Conservation (phyloP, 2,113 vertebrate genomes). For the Girardinichthys multiradiatus region DNA sequence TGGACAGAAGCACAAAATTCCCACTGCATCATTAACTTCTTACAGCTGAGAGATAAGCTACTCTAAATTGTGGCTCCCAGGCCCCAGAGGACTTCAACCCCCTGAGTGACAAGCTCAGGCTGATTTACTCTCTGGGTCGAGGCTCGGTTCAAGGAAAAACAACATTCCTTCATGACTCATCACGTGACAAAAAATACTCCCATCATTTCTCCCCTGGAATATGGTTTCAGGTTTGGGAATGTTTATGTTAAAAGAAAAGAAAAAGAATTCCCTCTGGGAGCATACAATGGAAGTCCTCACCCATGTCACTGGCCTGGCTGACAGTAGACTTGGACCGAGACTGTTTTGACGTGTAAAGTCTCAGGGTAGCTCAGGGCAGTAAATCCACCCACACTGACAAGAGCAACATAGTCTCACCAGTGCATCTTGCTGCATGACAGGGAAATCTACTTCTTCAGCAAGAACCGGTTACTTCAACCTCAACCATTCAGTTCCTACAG, state of each 20-base stretch:
- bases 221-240: constrained; percentile 59
- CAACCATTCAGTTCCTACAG: background rate
- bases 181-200: constrained; percentile 40
- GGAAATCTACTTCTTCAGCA: constrained; percentile 8
- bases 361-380: background rate
- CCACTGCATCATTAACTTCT: constrained; percentile 50
- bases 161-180: constrained; percentile 62
- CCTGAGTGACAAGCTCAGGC: constrained; percentile 54
- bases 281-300: background rate
- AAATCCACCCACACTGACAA: constrained; percentile 36
- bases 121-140: constrained; percentile 58
- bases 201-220: constrained; percentile 32
- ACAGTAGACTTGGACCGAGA: constrained; percentile 8
- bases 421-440: constrained; percentile 1
- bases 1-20: constrained; percentile 62
- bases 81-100: constrained; percentile 42
- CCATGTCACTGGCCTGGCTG: constrained; percentile 15
- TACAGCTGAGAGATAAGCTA: constrained; percentile 57
- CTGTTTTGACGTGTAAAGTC: constrained; percentile 23
- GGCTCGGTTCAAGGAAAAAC: constrained; percentile 49
- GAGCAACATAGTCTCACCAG: constrained; percentile 3
- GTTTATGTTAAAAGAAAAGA: constrained; percentile 45
- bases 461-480: background rate
- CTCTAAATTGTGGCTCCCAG: constrained; percentile 37
- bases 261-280: constrained; percentile 19